A percentile compares a stretch with the other conserved stretches of the same genome.
Evolutionary conservation across 2,797 vertebrate species (phyloP).

Genomic region (Acomys russatus): DNA sequence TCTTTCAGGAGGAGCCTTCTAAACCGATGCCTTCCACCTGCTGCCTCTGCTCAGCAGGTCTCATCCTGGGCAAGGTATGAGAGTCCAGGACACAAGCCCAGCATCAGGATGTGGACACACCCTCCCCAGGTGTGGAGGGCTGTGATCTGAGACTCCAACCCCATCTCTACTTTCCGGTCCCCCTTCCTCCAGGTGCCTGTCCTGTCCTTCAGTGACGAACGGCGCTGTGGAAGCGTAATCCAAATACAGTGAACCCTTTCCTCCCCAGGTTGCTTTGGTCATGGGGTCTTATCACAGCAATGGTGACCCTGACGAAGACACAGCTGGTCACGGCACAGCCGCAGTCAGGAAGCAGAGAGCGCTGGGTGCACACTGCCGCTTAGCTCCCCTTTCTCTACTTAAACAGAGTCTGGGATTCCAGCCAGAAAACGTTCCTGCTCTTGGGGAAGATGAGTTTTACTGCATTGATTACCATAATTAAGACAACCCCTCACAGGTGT

Average conservation of each 20-base stretch:
- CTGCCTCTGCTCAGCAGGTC: background rate
- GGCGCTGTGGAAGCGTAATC: background rate
- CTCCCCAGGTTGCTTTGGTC: background rate
- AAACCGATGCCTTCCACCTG: background rate
- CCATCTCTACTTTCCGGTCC: rapidly evolving
- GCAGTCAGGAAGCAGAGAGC: background rate
- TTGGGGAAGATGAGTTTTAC: background rate
- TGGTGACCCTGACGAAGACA: background rate
- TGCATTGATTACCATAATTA: background rate
- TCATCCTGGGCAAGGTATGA: background rate
- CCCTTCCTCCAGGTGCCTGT: background rate
- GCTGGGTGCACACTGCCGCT: background rate
- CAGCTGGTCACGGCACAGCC: background rate
- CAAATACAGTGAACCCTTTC: background rate
- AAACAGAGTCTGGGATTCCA: background rate
- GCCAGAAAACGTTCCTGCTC: background rate
- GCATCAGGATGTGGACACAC: background rate
- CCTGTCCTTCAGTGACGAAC: background rate
- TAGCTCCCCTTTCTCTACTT: background rate
- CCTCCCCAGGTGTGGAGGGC: background rate
- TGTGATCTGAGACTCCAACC: too few species aligned
- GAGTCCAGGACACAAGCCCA: rapidly evolving
- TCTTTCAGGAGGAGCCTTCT: background rate
- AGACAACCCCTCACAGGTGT: background rate
- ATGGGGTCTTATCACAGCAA: background rate